A percentile compares a stretch with the other conserved stretches of the same genome.
Conservation (phyloP, 2,888 invertebrate species). For the Hololepta plana region DNA sequence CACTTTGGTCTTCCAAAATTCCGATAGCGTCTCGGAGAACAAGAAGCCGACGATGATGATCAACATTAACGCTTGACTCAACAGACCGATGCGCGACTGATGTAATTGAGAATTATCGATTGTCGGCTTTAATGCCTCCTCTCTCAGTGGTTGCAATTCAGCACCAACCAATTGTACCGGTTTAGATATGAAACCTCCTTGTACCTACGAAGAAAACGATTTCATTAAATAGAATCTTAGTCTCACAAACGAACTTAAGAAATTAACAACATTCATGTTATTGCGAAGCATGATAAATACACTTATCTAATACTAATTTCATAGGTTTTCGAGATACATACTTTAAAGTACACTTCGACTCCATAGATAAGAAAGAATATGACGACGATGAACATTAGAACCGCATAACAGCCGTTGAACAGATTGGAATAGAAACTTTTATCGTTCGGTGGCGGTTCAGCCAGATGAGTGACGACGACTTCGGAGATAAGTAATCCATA, state of each 20-base stretch:
- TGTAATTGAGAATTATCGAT: constrained; percentile 78
- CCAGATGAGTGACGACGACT: constrained; percentile 35
- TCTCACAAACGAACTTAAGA: no score
- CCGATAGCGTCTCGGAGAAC: constrained; percentile 77
- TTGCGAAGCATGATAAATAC: neutral
- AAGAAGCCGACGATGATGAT: constrained; percentile 78
- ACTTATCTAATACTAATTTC: no score
- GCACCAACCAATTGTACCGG: constrained; percentile 23
- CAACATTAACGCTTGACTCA: constrained; percentile 82
- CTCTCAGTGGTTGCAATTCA: no score
- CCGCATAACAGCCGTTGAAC: constrained; percentile 84
- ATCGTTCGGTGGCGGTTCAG: constrained; percentile 29
- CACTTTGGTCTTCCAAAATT: constrained; percentile 81
- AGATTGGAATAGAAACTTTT: constrained; percentile 67
- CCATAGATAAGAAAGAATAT: constrained; percentile 88
- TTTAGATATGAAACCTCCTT: constrained; percentile 62
- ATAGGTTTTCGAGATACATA: no score
- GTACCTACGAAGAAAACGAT: constrained; percentile 36
- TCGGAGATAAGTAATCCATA: constrained; percentile 72
- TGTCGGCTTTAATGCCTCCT: constrained; percentile 17
- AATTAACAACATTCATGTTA: neutral
- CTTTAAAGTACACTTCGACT: constrained; percentile 87
- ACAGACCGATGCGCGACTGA: constrained; percentile 73
- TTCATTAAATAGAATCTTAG: no score
- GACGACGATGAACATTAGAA: constrained; percentile 76